Evolutionary conservation across 2,797 vertebrate species (phyloP), one percentile per base, ranked within the genome.

Genomic region (Falco peregrinus): DNA sequence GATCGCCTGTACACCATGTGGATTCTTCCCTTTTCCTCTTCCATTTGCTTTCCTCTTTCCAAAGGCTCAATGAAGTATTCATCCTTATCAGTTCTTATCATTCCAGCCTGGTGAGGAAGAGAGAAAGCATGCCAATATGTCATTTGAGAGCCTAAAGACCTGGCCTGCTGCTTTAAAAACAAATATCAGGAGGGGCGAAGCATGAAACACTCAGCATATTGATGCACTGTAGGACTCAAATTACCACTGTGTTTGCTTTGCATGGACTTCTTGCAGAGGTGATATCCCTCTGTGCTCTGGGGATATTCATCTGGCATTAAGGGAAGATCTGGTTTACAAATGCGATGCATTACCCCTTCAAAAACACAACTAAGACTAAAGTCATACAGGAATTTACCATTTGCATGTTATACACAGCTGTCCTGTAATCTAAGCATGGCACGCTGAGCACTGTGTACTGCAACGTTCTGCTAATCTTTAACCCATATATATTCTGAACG

Each of bases 31-130:
- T 97, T 98, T 79, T 99, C 99, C 97, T 99, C 99, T 43, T 99
- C 98, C 96, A 99, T 98, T 88, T 99, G 99, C 73, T 98, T 98
- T 13, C 99, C 99, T 97, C 98, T 98, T 96, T 99, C 99, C 98
- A 99, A 96, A 13, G 99, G 99, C 97, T 99, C 99, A 50, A 99
- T 99, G 97, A 99, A 99, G 98, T 99, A 99, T 75, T 99, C 99
- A 37, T 99, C 99, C 16, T 98, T 97, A 85, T 99, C 98, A 0
- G 99, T 99, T 90, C 98, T 99, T 96, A 99, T 99, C 99, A 99
- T 99, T 89, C 99, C 99, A 90, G 99, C 99, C 99, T 99, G 88
- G 65, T 7, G 19, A 87, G 28, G 39, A 37, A 75, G 48, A 78
- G 25, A 76, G 10, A 89, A 70, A 84, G 28, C 35, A 73, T 0